A percentile compares a stretch with the other conserved stretches of the same genome.
These are phyloP conservation scores for Prinia subflava DNA, from an alignment of 2,113 vertebrate genomes.

Conservation along the genomic window DNA sequence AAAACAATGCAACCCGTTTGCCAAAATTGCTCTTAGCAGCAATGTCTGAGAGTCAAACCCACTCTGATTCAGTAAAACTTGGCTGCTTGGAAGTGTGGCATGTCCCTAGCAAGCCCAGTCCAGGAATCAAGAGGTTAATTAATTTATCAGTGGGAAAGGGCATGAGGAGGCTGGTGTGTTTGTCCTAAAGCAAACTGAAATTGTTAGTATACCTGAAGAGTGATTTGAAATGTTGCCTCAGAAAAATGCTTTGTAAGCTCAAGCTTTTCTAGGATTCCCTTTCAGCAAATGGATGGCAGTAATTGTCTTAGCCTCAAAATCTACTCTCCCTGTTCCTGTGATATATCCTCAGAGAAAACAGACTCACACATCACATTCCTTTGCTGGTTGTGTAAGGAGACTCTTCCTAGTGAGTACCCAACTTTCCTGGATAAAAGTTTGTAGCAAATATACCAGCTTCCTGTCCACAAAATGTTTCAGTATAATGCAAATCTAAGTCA, in stretches of 20 bases:
- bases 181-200: not conserved
- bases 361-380: not conserved
- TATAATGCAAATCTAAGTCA: not conserved
- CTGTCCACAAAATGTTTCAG: not conserved
- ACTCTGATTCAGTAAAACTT: not conserved
- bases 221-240: not conserved
- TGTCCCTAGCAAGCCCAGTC: not conserved
- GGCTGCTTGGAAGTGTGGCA: not conserved
- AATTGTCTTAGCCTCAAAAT: not conserved
- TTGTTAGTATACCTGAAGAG: not conserved
- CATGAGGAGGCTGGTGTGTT: not conserved
- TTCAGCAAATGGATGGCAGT: not conserved
- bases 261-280: not conserved
- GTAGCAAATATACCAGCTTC: not conserved
- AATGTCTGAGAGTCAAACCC: not conserved
- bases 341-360: not conserved
- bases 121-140: not conserved
- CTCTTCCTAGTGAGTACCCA: not conserved
- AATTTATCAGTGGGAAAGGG: not conserved
- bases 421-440: not conserved
- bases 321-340: not conserved
- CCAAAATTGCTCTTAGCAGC: not conserved
- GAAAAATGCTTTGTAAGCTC: not conserved
- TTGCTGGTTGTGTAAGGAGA: not conserved
- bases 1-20: not conserved